These are phyloP conservation scores for Trachelus stipa DNA, from an alignment of 2,888 invertebrate species.

Conservation along the genomic window DNA sequence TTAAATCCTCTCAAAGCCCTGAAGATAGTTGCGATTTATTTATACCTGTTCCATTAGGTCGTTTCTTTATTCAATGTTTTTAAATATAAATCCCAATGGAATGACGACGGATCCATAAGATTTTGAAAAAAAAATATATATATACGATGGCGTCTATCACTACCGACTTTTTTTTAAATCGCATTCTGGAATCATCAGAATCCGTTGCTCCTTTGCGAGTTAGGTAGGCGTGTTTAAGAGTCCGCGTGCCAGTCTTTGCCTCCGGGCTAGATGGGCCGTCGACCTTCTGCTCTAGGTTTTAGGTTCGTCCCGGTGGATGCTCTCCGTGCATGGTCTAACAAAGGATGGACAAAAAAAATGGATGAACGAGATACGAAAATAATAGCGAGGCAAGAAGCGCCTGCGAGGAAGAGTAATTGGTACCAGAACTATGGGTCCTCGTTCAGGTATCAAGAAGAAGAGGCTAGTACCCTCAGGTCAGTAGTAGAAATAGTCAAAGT, in stretches of 20 bases:
- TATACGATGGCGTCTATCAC: background rate
- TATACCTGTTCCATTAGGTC: background rate
- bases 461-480: background rate
- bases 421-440: background rate
- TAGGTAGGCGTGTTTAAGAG: background rate
- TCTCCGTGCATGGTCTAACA: slow-evolving; percentile 21
- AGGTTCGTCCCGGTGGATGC: slow-evolving; percentile 5
- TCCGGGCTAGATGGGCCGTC: slow-evolving; percentile 38
- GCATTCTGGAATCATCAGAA: background rate
- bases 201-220: background rate
- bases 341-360: slow-evolving; percentile 22
- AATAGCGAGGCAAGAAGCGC: background rate
- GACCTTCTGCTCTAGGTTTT: slow-evolving; percentile 36
- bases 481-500: background rate
- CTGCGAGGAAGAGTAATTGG: background rate
- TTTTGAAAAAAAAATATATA: background rate
- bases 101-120: background rate
- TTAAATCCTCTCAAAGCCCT: background rate
- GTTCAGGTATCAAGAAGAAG: background rate
- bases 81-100: background rate
- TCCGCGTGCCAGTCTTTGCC: slow-evolving; percentile 4
- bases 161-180: background rate
- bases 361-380: background rate
- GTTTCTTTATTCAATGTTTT: background rate
- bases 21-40: background rate